phyloP scores from a whole-genome alignment of 2,113 vertebrate species.

The Archilochus colubris region DNA sequence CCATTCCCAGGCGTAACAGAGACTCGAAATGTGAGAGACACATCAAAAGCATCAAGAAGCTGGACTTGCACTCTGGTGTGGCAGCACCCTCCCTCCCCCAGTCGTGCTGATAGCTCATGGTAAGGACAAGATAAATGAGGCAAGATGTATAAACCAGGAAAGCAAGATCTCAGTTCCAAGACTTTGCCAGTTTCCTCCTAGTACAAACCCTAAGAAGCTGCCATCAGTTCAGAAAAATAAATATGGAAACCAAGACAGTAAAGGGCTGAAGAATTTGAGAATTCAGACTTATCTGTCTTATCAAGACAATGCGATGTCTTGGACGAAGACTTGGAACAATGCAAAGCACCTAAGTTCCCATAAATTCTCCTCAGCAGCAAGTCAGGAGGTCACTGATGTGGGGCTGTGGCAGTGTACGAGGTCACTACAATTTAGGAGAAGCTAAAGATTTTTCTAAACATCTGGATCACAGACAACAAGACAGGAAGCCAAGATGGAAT shows the following conservation, averaged over 20 bases:
- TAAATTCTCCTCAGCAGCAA: neutral
- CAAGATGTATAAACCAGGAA: neutral
- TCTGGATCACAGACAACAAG: neutral
- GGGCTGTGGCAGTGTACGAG: neutral
- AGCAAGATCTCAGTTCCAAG: neutral
- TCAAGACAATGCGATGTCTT: neutral
- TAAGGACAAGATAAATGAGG: neutral
- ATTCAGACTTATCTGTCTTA: neutral
- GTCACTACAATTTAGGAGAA: neutral
- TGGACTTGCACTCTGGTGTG: neutral
- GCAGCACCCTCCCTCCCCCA: neutral
- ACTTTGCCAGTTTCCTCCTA: neutral
- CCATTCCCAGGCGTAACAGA: neutral
- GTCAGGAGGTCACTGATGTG: neutral
- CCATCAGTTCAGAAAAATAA: neutral
- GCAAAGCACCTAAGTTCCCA: neutral
- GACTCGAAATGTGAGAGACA: neutral
- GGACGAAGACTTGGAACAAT: accelerated
- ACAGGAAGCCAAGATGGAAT: neutral
- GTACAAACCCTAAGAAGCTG: neutral
- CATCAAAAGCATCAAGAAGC: neutral
- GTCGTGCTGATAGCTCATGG: neutral
- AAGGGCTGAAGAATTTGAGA: neutral
- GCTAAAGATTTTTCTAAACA: neutral
- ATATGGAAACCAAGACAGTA: neutral